Evolutionary conservation across 2,888 invertebrate species (phyloP).

Genomic region (Pachymerium ferrugineum): DNA sequence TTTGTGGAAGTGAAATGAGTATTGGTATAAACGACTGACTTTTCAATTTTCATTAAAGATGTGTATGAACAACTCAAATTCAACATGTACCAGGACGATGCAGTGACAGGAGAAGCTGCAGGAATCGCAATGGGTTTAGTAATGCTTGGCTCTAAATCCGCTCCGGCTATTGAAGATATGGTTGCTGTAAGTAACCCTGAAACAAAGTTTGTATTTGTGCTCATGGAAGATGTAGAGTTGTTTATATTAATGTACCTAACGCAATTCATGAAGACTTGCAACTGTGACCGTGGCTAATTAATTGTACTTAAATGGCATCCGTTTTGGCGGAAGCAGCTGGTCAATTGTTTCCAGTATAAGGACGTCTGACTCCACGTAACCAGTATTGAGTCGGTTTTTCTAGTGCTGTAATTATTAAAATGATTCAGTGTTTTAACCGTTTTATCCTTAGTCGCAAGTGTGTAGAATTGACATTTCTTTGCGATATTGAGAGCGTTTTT

Average conservation of each 20-base stretch:
- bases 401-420: too few species aligned
- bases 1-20: conserved; percentile 34
- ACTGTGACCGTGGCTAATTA: too few species aligned
- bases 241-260: neutral
- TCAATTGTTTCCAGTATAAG: too few species aligned
- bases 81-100: conserved; percentile 96
- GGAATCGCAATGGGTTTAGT: conserved; percentile 99
- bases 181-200: conserved; percentile 73
- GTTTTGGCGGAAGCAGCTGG: too few species aligned
- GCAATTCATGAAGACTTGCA: neutral
- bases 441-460: too few species aligned
- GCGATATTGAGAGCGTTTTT: too few species aligned
- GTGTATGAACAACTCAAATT: conserved; percentile 95
- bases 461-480: too few species aligned
- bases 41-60: conserved; percentile 57
- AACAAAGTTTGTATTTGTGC: conserved; percentile 30
- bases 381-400: too few species aligned
- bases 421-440: too few species aligned
- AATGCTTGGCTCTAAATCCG: conserved; percentile 92
- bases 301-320: too few species aligned
- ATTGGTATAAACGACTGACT: neutral
- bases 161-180: conserved; percentile 87
- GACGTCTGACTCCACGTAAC: too few species aligned
- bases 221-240: neutral
- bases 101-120: conserved; percentile 97